phyloP scores from a whole-genome alignment of 2,888 invertebrate genomes.

The Clostera curtula region DNA sequence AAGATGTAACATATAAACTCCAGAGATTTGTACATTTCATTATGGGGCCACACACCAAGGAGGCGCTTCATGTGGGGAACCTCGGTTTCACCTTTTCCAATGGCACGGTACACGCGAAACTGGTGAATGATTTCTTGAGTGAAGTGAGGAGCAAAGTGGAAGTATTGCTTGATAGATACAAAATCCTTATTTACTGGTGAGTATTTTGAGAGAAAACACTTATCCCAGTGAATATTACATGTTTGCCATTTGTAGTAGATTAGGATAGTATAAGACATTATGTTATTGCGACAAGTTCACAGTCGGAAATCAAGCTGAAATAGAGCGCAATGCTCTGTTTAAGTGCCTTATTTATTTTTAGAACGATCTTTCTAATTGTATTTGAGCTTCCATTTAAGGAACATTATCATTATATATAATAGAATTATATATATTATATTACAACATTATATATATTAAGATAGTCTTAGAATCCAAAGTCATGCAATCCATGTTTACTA shows the following conservation, averaged over 20 bases:
- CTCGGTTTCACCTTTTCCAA: slow-evolving; percentile 49
- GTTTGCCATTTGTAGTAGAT: neutral
- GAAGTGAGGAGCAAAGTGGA: slow-evolving; percentile 76
- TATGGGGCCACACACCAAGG: slow-evolving; percentile 65
- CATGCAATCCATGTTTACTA: too few species aligned
- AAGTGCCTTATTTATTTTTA: too few species aligned
- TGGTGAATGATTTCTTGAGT: slow-evolving; percentile 79
- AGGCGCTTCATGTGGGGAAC: slow-evolving; percentile 83
- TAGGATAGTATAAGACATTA: too few species aligned
- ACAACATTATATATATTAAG: too few species aligned
- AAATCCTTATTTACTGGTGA: slow-evolving; percentile 79
- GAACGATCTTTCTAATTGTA: too few species aligned
- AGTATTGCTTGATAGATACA: slow-evolving; percentile 75
- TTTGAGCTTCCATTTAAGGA: too few species aligned
- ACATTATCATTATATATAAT: too few species aligned
- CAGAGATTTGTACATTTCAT: slow-evolving; percentile 73
- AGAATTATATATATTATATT: too few species aligned
- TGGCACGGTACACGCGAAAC: slow-evolving; percentile 23
- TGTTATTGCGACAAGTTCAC: too few species aligned
- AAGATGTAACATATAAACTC: slow-evolving; percentile 38
- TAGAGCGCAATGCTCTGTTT: too few species aligned
- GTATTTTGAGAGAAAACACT: slow-evolving; percentile 6
- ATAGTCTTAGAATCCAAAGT: too few species aligned
- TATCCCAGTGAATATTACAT: neutral
- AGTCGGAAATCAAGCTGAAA: too few species aligned